phyloP scores from a whole-genome alignment of 2,113 vertebrate genomes.

The Carlito syrichta region DNA sequence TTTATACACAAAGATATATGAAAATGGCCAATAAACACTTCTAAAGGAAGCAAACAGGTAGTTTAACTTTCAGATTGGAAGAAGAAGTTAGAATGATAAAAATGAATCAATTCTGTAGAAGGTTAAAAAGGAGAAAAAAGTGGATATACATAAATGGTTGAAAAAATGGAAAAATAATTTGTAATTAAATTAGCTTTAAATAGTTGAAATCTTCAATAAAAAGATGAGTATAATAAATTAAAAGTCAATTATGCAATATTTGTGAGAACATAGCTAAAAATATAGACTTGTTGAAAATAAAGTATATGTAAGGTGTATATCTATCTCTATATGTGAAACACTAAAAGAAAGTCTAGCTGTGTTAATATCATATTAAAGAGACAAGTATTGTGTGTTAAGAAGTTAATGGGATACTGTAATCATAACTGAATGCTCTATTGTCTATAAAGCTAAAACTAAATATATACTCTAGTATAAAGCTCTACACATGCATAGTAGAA shows the following conservation, averaged over 20 bases:
- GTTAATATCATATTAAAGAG: neutral
- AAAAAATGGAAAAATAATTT: neutral
- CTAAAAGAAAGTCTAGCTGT: neutral
- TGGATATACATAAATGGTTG: neutral
- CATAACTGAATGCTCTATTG: neutral
- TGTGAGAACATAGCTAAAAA: neutral
- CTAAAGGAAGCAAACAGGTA: neutral
- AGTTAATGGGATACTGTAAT: neutral
- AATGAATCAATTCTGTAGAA: neutral
- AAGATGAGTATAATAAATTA: neutral
- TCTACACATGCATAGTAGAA: too few relatives aligned
- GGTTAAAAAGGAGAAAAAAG: neutral
- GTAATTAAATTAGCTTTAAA: neutral
- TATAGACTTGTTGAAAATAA: neutral
- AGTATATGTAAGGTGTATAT: neutral
- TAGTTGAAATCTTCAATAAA: neutral
- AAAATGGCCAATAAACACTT: neutral
- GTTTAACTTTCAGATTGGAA: neutral
- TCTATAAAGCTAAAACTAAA: neutral
- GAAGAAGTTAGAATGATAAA: neutral
- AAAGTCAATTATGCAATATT: neutral
- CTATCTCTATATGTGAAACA: neutral
- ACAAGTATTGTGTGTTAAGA: neutral
- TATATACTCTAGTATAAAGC: neutral
- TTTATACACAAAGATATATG: too few relatives aligned